Base-by-base conservation (phyloP, 2,888 invertebrate species). In the Andrena bicolor region DNA sequence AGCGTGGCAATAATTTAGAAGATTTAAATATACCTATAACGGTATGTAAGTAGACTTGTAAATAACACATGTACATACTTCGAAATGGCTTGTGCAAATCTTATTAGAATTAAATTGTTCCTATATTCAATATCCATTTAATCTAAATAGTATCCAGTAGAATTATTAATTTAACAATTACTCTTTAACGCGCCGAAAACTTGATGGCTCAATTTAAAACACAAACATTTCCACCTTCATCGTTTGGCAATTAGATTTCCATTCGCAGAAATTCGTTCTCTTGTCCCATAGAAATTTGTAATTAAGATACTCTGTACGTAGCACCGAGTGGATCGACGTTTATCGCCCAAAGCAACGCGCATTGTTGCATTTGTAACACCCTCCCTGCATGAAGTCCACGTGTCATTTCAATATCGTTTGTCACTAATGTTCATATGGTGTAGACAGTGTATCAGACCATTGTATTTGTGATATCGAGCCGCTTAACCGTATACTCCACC, bases 191-290 rank as follows among this genome's bases (percentile, higher is more conserved):
- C 23, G 10, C 60, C 53, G 35, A 35, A 75, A 74, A 68, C 63
- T 61, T 74, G n/a, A 41, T 86, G 66, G 61, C 60, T 86, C 82
- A 78, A 82, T 82, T 48, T 78, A 74, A 61, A 28, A 41, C 53
- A 20, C 5, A 13, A 61, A 35, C 51, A 64, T 58, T 32, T 58
- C n/a, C 41, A 60, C 13, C 35, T 48, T 23, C 71, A 26, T 35
- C 60, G 16, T 26, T 53, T 8, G 30, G 32, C 10, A 58, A 30
- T 41, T 65, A 30, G 20, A 49, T 60, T 70, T 51, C 16, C 32
- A 16, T 48, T 53, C 30, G 48, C 13, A 53, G 20, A 51, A 26
- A 23, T 20, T 2, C 7, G 4, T 48, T 20, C 13, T 48, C n/a
- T 10, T 41, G 41, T 48, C 10, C 10, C 23, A 13, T 20, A 63